A percentile compares a stretch with the other conserved stretches of the same genome.
Evolutionary conservation across 2,888 invertebrate species (phyloP).

Genomic region (Drosophila fulvimacula): DNA sequence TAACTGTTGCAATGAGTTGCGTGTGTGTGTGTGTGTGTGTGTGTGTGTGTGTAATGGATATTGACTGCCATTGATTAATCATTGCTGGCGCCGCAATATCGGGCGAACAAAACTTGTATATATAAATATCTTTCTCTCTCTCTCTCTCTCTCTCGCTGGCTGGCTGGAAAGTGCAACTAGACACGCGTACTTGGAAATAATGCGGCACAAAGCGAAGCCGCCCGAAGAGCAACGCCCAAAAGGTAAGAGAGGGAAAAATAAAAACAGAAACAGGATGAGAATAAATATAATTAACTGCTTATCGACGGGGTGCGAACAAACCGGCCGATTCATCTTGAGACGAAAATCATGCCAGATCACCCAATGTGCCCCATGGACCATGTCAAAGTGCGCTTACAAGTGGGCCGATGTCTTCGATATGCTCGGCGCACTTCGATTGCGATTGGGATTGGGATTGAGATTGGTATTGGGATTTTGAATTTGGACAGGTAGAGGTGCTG

Average conservation of each 20-base stretch:
- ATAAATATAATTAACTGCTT: constrained; percentile 77
- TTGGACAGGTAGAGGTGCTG: constrained; percentile 38
- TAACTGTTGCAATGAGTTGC: constrained; percentile 52
- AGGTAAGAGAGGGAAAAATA: constrained; percentile 25
- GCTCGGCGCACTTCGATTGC: constrained; percentile 13
- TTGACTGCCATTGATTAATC: constrained; percentile 76
- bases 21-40: constrained; percentile 27
- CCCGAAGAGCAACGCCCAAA: constrained; percentile 54
- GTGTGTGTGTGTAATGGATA: constrained; percentile 36
- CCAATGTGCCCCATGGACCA: constrained; percentile 43
- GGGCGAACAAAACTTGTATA: constrained; percentile 19
- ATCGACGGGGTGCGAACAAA: constrained; percentile 78
- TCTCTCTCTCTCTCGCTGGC: too few species aligned
- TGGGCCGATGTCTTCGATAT: constrained; percentile 26
- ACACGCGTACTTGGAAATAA: constrained; percentile 75
- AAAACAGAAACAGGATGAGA: constrained; percentile 59
- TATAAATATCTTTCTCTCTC: not conserved
- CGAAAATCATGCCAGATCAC: constrained; percentile 70
- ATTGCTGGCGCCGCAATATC: constrained; percentile 71
- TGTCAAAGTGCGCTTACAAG: constrained; percentile 27
- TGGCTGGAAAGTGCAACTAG: constrained; percentile 73
- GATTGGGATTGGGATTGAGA: constrained; percentile 17
- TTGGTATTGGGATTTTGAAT: constrained; percentile 14
- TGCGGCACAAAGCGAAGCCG: constrained; percentile 65
- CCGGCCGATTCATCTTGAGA: constrained; percentile 70